These are phyloP conservation scores for Aulostomus chinensis DNA, from an alignment of 2,797 vertebrate species.

Conservation along the genomic window DNA sequence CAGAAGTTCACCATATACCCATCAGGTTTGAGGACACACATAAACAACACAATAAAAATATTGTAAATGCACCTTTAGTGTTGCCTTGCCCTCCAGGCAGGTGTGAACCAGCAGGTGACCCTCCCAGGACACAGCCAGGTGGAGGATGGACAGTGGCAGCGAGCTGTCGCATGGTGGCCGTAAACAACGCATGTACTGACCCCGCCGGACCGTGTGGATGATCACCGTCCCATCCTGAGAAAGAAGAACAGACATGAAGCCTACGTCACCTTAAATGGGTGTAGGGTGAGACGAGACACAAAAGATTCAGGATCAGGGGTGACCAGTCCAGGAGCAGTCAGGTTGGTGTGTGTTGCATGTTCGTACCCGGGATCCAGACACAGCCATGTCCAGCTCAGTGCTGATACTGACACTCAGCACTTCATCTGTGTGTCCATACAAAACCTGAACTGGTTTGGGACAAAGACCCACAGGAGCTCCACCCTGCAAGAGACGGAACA, in stretches of 20 bases:
- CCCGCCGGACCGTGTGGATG: slow-evolving; percentile 88
- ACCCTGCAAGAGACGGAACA: slow-evolving; percentile 85
- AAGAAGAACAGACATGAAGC: not conserved
- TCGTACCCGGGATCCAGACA: slow-evolving; percentile 92
- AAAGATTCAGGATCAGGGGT: not conserved
- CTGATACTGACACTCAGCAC: slow-evolving; percentile 92
- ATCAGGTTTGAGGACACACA: not conserved
- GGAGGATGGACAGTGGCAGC: slow-evolving; percentile 86
- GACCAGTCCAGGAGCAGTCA: not conserved
- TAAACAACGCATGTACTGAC: slow-evolving; percentile 92
- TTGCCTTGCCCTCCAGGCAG: slow-evolving; percentile 90
- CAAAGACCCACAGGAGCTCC: slow-evolving; percentile 86
- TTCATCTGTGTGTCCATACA: slow-evolving; percentile 93
- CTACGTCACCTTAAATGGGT: no score
- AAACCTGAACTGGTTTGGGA: slow-evolving; percentile 91
- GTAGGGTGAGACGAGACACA: not conserved
- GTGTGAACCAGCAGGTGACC: slow-evolving; percentile 92
- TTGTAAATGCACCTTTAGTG: slow-evolving; percentile 84
- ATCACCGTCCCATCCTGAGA: slow-evolving; percentile 92
- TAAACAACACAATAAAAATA: not conserved
- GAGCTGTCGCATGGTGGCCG: slow-evolving; percentile 91
- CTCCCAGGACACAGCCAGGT: slow-evolving; percentile 92
- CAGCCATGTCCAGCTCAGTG: slow-evolving; percentile 94
- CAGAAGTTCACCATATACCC: no score
- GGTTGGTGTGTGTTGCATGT: not conserved